These are phyloP conservation scores for Watsonalla binaria DNA, from an alignment of 2,888 invertebrate species.

Conservation along the genomic window DNA sequence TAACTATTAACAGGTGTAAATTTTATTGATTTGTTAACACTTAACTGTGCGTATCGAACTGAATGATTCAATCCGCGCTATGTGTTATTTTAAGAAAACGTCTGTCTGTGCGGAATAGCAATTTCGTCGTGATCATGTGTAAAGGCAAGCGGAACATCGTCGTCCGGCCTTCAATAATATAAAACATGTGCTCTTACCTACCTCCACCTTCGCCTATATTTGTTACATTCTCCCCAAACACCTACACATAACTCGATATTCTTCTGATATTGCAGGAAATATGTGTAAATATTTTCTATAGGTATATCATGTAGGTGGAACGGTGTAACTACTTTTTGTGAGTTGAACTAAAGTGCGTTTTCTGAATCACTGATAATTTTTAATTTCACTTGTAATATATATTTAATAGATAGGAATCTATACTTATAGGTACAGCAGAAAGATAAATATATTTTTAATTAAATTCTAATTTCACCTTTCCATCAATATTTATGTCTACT, in stretches of 20 bases:
- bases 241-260: conserved; percentile 17
- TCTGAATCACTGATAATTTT: too few relatives aligned
- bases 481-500: too few relatives aligned
- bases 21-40: conserved; percentile 4
- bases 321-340: too few relatives aligned
- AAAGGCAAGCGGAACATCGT: conserved; percentile 54
- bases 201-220: conserved; percentile 37
- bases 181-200: conserved; percentile 61
- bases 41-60: conserved; percentile 3
- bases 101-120: conserved; percentile 18
- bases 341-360: too few relatives aligned
- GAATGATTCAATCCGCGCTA: not conserved
- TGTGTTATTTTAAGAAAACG: not conserved
- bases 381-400: too few relatives aligned
- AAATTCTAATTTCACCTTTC: too few relatives aligned
- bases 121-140: conserved; percentile 39
- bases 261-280: not conserved
- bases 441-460: too few relatives aligned
- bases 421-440: too few relatives aligned
- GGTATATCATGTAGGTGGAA: not conserved
- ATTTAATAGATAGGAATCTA: too few relatives aligned
- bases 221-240: conserved; percentile 44
- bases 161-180: conserved; percentile 68
- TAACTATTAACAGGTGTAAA: conserved; percentile 7
- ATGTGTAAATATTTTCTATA: not conserved